A percentile compares a stretch with the other conserved stretches of the same genome.
Conservation (phyloP, 2,888 invertebrate genomes). For the Callimorpha dominula region DNA sequence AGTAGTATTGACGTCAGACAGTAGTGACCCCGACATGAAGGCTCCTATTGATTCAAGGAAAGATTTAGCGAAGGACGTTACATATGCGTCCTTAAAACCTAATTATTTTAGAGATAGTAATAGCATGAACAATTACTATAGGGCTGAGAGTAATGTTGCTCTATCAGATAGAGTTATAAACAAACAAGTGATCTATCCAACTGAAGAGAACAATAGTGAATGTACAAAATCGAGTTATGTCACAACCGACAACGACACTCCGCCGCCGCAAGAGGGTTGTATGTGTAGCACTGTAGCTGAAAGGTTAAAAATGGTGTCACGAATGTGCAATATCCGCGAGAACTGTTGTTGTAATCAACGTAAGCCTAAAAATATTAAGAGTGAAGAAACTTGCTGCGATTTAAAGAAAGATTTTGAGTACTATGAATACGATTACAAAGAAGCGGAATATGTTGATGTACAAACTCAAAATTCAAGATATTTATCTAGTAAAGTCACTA, state of each 20-base stretch:
- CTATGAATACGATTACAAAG: slow-evolving; percentile 22
- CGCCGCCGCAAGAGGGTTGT: slow-evolving; percentile 46
- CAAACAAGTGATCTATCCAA: slow-evolving; percentile 47
- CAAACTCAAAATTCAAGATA: slow-evolving; percentile 63
- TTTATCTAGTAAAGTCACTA: slow-evolving; percentile 41
- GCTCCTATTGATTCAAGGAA: slow-evolving; percentile 46
- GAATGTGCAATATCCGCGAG: slow-evolving; percentile 34
- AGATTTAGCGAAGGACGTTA: slow-evolving; percentile 56
- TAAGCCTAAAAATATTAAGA: slow-evolving; percentile 38
- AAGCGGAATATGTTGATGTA: slow-evolving; percentile 50
- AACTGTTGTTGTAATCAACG: slow-evolving; percentile 59
- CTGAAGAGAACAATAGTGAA: slow-evolving; percentile 49
- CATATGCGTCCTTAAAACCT: slow-evolving; percentile 60
- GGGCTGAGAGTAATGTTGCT: slow-evolving; percentile 46
- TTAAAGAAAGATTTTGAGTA: slow-evolving; percentile 50
- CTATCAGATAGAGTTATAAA: slow-evolving; percentile 43
- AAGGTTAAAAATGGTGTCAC: slow-evolving; percentile 56
- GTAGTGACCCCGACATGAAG: slow-evolving; percentile 57
- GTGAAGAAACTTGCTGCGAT: slow-evolving; percentile 63
- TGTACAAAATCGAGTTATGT: slow-evolving; percentile 40
- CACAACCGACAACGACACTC: slow-evolving; percentile 35
- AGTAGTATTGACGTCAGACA: slow-evolving; percentile 68
- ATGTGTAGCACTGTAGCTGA: slow-evolving; percentile 65
- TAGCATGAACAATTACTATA: slow-evolving; percentile 66
- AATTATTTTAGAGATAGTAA: slow-evolving; percentile 62